Base-by-base conservation (phyloP, 2,113 vertebrate species). In the Chrysochloris asiatica region DNA sequence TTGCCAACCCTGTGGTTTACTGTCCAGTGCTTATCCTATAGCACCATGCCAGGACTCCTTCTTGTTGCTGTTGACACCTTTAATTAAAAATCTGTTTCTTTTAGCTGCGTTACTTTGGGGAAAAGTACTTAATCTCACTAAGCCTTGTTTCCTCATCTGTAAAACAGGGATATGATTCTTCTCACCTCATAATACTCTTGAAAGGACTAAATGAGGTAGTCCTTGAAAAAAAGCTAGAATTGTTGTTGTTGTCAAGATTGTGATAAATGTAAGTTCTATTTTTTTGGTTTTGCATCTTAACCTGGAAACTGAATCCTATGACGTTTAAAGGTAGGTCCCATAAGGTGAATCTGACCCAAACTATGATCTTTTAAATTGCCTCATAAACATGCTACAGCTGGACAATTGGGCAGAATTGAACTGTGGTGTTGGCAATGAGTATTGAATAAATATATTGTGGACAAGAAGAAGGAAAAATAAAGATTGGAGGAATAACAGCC, bases 151-250 rank as follows among this genome's bases (percentile, higher is more conserved):
- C 6, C 24, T 79, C 78, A 26, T 83, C 13, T 91, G 8, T 26
- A 72, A 93, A 93, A 83, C 76, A 50, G n/a, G 11, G 2, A 72
- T 83, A 36, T 86, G 80, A 52, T 86, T 90, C 75, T 33, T 59
- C 30, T 67, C 41, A 61, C 59, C 30, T 67, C 41, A 61, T 21
- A 45, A 33, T 88, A 80, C 83, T 71, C 6, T 41, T 86, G 26
- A n/a, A 9, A 83, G 43, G 41, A 63, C 30, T 24, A 47, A 82
- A 14, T 28, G 41, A 48, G 43, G 61, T 65, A 67, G 61, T 63
- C 2, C 12, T 95, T 87, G 36, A 87, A 86, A 80, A 80, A 52
- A 86, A 63, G 19, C 48, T 56, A n/a, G 28, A 52, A 72, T 19
- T 59, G 56, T 4, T 59, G 56, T 19, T 59, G 56, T 4, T 59